A percentile compares a stretch with the other conserved stretches of the same genome.
These are phyloP conservation scores for Prinia subflava DNA, from an alignment of 2,113 vertebrate genomes.

Conservation along the genomic window DNA sequence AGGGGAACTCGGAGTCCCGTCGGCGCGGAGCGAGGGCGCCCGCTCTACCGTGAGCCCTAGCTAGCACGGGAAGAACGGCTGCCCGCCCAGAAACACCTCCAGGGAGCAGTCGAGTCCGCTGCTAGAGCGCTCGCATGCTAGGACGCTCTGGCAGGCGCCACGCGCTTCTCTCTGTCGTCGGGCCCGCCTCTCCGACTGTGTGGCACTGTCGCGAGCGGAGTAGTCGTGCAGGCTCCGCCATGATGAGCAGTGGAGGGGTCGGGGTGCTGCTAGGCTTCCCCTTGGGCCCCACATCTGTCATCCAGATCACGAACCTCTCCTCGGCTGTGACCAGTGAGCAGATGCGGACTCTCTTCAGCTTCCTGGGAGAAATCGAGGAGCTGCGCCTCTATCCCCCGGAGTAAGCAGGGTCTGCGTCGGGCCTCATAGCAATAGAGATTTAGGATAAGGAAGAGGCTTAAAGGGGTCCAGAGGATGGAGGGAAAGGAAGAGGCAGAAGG, in stretches of 20 bases:
- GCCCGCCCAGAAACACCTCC: neutral
- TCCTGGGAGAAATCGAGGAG: constrained; percentile 95
- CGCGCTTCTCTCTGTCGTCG: neutral
- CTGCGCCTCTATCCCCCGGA: constrained; percentile 96
- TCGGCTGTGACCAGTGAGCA: constrained; percentile 93
- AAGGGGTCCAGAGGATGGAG: neutral
- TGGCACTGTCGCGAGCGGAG: neutral
- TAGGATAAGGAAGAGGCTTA: neutral
- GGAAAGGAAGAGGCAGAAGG: neutral
- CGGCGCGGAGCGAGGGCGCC: neutral
- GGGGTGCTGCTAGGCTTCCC: constrained; percentile 74
- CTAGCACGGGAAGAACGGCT: neutral
- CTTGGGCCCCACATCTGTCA: constrained; percentile 82
- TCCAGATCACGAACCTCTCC: constrained; percentile 94
- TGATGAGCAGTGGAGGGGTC: constrained; percentile 74
- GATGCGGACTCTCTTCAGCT: constrained; percentile 93
- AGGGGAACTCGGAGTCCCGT: neutral
- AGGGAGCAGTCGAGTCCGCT: neutral
- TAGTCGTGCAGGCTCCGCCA: neutral
- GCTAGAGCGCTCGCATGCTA: neutral
- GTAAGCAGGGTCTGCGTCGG: constrained; percentile 75
- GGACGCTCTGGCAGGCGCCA: neutral
- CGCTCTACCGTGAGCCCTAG: neutral
- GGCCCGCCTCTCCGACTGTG: neutral
- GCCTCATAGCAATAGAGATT: neutral